These are phyloP conservation scores for Taurulus bubalis DNA, from an alignment of 2,113 vertebrate genomes.

Conservation along the genomic window DNA sequence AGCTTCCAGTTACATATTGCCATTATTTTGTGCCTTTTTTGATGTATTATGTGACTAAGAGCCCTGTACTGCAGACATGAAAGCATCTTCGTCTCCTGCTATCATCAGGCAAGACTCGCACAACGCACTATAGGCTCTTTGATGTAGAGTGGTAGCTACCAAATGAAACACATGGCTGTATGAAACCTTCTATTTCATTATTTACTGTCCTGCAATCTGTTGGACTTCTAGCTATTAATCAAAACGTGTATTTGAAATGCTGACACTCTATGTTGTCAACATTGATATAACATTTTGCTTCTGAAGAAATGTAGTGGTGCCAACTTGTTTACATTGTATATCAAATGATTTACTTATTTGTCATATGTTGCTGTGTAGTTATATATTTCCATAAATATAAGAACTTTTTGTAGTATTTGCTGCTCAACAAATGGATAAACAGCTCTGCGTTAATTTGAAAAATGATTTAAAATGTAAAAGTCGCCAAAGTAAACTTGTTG, in stretches of 20 bases:
- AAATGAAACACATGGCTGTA: constrained; percentile 44
- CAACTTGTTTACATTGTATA: constrained; percentile 6
- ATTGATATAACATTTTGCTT: constrained; percentile 11
- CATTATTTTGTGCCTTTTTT: constrained; percentile 65
- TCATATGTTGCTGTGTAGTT: not conserved
- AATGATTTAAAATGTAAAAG: too few species aligned
- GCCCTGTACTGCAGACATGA: constrained; percentile 71
- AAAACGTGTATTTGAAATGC: constrained; percentile 47
- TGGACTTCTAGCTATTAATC: constrained; percentile 37
- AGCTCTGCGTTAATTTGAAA: too few species aligned
- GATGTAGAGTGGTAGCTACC: constrained; percentile 66
- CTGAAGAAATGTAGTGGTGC: not conserved
- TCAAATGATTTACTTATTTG: not conserved
- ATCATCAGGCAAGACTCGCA: constrained; percentile 61
- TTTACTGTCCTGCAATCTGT: constrained; percentile 31
- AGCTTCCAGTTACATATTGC: constrained; percentile 34
- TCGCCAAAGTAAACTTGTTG: not conserved
- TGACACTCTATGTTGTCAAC: constrained; percentile 30
- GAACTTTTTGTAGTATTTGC: not conserved
- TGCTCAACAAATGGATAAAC: not conserved
- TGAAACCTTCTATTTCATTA: constrained; percentile 37
- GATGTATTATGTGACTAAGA: constrained; percentile 71
- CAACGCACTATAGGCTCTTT: constrained; percentile 62
- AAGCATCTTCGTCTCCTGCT: constrained; percentile 71
- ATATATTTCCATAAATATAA: constrained; percentile 17